phyloP scores from a whole-genome alignment of 37 sponge, comb jelly and placozoan genomes.

The Petrosia ficiformis region DNA sequence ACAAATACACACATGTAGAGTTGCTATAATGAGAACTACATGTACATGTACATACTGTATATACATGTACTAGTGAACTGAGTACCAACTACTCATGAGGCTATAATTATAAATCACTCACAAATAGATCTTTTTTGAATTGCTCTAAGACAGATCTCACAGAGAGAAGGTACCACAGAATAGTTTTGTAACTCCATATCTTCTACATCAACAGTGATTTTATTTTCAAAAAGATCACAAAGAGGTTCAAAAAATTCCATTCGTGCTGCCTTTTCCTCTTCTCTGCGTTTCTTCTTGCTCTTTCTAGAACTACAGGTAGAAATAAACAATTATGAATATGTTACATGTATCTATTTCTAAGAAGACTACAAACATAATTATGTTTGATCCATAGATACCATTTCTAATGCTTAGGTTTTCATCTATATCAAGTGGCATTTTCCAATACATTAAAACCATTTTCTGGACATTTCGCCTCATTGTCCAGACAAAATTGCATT shows the following conservation, averaged over 20 bases:
- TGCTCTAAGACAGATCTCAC: slow-evolving; percentile 23
- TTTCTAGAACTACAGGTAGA: slow-evolving; percentile 8
- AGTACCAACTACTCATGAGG: too few species aligned
- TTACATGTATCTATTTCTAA: background rate
- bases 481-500: too few species aligned
- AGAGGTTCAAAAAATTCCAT: slow-evolving; percentile 42
- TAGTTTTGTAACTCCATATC: slow-evolving; percentile 2
- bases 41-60: too few species aligned
- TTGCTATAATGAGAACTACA: too few species aligned
- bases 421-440: too few species aligned
- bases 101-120: too few species aligned
- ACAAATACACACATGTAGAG: too few species aligned
- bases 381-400: background rate
- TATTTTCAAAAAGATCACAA: slow-evolving; percentile 32
- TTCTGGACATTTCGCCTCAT: too few species aligned
- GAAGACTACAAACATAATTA: too few species aligned
- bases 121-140: background rate
- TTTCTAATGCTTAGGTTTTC: background rate
- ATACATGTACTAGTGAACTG: too few species aligned
- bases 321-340: background rate
- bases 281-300: slow-evolving; percentile 10
- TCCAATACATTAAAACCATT: too few species aligned
- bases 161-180: slow-evolving; percentile 26
- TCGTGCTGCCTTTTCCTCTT: background rate
- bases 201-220: slow-evolving; percentile 15